Base-by-base conservation (phyloP, 2,797 vertebrate species). In the Furcifer pardalis region DNA sequence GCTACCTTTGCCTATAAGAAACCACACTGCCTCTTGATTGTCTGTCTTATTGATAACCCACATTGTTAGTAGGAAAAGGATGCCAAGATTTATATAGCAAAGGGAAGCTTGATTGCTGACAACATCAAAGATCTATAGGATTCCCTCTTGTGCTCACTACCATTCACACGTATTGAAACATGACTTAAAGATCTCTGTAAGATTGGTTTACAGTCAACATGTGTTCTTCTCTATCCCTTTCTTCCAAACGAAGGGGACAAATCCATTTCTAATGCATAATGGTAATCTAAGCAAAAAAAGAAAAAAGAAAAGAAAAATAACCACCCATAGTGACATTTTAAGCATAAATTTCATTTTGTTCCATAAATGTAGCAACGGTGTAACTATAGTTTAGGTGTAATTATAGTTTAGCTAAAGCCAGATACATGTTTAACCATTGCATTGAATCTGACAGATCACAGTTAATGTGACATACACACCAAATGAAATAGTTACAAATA, bases 401-500 rank as follows among this genome's bases (percentile, higher is more conserved):
- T 83, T 78, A 76, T 82, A 0, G 7, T 0, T 15, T 15, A 87
- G 79, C 59, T 4, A 79, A 81, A 91, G 74, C 83, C 63, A 65
- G 76, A 2, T 4, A 59, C 4, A 82, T 86, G 0, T 1, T 2
- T 81, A 6, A 81, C 5, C 59, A 8, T 52, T 76, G 7, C 83
- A 30, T 10, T 79, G 32, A 84, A 72, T 81, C 12, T 12, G 1
- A n/a, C 62, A 9, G 32, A 60, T 46, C 56, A 65, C 8, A 76
- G 52, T 62, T 49, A 80, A 52, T 66, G 35, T 87, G 84, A 86
- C 63, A 79, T 40, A 44, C 0, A 60, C 8, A 2, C 1, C 77
- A 77, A 90, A 85, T 60, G 30, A 84, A 85, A 86, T 83, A 8
- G 30, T 52, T 84, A 49, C 0, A 15, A 10, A 83, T 80, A 37